Conservation (phyloP, 2,797 vertebrate genomes). For the Platyrinchus mystaceus region DNA sequence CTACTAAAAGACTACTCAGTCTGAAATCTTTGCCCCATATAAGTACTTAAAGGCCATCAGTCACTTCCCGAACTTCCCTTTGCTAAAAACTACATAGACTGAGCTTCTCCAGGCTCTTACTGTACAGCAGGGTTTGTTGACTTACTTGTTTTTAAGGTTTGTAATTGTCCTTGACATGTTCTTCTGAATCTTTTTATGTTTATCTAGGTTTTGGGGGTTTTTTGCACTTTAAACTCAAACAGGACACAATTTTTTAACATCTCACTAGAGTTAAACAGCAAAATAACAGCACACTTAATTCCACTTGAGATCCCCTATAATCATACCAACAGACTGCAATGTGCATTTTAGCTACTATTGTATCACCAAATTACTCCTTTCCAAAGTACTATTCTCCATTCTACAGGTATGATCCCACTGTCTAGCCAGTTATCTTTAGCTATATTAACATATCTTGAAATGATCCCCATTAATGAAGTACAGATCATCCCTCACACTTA, state of each 20-base stretch:
- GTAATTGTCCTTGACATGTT: background rate
- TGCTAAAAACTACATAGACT: background rate
- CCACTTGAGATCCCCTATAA: background rate
- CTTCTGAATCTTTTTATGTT: background rate
- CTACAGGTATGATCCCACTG: background rate
- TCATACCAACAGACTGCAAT: background rate
- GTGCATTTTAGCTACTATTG: background rate
- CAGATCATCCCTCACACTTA: constrained; percentile 7
- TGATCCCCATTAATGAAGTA: background rate
- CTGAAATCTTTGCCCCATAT: background rate
- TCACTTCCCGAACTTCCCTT: background rate
- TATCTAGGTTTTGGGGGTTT: fast-evolving
- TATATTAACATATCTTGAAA: background rate
- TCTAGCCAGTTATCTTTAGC: background rate
- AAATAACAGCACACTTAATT: background rate
- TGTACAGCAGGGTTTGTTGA: background rate
- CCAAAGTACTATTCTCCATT: background rate
- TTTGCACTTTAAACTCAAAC: background rate
- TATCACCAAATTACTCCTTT: background rate
- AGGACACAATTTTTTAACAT: background rate
- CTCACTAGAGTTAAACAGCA: background rate
- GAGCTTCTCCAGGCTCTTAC: background rate
- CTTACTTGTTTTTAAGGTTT: background rate
- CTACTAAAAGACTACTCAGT: background rate
- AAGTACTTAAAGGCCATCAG: background rate